Conservation (phyloP, 2,113 vertebrate species). For the Steatornis caripensis region DNA sequence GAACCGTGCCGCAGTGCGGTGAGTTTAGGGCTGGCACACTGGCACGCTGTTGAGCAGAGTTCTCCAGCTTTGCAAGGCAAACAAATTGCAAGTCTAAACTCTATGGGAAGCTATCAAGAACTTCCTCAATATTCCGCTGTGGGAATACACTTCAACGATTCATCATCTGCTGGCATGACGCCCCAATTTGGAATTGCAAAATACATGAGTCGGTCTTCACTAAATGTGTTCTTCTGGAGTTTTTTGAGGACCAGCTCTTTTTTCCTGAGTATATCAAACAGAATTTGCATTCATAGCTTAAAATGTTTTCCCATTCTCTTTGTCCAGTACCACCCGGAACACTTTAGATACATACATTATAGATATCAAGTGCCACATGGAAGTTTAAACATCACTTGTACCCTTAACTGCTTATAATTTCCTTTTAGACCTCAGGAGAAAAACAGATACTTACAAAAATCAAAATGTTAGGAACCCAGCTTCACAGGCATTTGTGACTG, state of each 20-base stretch:
- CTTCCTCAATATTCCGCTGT: background rate
- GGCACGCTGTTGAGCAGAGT: background rate
- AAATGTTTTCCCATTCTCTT: background rate
- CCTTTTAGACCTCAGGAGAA: background rate
- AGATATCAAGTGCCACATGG: background rate
- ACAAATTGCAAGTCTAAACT: background rate
- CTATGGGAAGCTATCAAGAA: background rate
- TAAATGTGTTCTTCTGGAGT: background rate
- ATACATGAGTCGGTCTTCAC: background rate
- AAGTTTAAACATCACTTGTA: background rate
- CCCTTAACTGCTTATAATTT: background rate
- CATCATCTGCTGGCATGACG: background rate
- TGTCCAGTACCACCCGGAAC: background rate
- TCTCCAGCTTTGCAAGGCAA: background rate
- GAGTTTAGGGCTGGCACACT: background rate
- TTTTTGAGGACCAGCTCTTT: background rate
- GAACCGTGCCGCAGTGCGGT: background rate
- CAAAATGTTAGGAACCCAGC: background rate
- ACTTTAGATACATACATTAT: background rate
- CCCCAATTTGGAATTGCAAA: background rate
- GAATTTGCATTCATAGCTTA: background rate
- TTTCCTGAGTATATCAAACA: background rate
- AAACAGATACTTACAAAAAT: background rate
- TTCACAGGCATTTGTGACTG: background rate
- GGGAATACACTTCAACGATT: background rate